A percentile compares a stretch with the other conserved stretches of the same genome.
phyloP scores from a whole-genome alignment of 2,113 vertebrate genomes.

The Pachypanchax playfairii region DNA sequence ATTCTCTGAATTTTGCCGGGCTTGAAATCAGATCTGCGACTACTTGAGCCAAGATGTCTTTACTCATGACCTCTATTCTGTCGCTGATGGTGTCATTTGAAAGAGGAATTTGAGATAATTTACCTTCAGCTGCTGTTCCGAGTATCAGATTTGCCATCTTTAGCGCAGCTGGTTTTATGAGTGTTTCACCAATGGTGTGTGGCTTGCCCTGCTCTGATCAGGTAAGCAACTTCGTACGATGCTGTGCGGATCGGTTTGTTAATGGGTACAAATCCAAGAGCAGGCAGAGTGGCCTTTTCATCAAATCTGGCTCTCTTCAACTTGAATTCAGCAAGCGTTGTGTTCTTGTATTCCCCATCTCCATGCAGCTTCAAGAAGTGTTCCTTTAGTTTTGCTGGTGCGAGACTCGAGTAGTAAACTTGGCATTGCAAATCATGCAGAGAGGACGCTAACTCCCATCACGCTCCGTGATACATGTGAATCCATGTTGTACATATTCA shows the following conservation, averaged over 20 bases:
- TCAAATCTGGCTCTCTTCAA: neutral
- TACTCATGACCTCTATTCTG: slow-evolving; percentile 1
- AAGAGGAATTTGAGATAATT: neutral
- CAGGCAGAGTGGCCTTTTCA: neutral
- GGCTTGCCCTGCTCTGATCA: neutral
- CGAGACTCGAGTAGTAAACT: no score
- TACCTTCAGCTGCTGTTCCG: neutral
- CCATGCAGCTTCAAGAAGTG: no score
- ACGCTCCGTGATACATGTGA: no score
- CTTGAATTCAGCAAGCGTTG: slow-evolving; percentile 1
- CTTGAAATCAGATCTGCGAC: slow-evolving; percentile 2
- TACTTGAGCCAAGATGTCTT: slow-evolving; percentile 2
- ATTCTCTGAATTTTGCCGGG: neutral
- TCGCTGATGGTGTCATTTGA: slow-evolving; percentile 1
- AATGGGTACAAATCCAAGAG: neutral
- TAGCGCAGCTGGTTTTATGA: neutral
- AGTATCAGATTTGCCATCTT: neutral
- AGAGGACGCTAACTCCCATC: no score
- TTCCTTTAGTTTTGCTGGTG: no score
- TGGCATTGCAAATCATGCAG: no score
- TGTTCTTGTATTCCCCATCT: no score
- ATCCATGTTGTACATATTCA: no score
- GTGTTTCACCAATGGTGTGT: neutral
- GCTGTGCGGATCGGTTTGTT: neutral
- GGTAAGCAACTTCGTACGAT: neutral